Percentiles rank a stretch among this genome's conserved stretches.
Evolutionary conservation across 1,140 invertebrate genomes (phyloP).

Genomic region (Coelopa frigida): DNA sequence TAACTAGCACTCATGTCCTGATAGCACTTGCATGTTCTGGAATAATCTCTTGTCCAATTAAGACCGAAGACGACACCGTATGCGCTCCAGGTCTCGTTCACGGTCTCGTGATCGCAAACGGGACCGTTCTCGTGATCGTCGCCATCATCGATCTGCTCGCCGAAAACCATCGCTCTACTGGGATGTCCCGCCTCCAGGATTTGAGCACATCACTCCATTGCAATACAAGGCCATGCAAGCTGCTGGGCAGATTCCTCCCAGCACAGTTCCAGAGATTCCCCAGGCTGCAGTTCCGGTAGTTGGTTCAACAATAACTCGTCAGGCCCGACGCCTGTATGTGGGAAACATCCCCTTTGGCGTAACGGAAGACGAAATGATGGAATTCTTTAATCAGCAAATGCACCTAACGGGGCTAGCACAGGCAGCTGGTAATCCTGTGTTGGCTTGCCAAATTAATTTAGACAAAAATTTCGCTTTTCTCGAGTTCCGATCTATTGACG

Average conservation of each 20-base stretch:
- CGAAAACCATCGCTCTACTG: constrained; percentile 93
- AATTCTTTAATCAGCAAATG: constrained; percentile 99
- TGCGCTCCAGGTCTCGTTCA: not conserved
- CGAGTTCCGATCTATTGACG: constrained; percentile 96
- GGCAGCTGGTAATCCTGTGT: constrained; percentile 96
- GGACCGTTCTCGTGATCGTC: constrained; percentile 30
- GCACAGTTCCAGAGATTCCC: constrained; percentile 81
- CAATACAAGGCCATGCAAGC: constrained; percentile 82
- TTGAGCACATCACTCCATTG: constrained; percentile 95
- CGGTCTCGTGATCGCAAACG: constrained; percentile 26
- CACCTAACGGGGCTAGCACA: constrained; percentile 95
- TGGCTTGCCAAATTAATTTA: constrained; percentile 98
- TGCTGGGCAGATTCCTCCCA: constrained; percentile 90
- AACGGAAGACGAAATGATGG: constrained; percentile 99
- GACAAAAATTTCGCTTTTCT: constrained; percentile 99
- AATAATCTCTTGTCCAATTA: not conserved
- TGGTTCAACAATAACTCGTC: constrained; percentile 95
- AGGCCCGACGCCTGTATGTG: constrained; percentile 90
- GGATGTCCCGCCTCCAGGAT: constrained; percentile 96
- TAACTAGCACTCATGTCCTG: not conserved
- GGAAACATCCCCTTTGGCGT: constrained; percentile 99
- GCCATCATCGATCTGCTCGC: constrained; percentile 44
- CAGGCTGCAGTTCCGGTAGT: constrained; percentile 94
- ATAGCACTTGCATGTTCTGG: not conserved
- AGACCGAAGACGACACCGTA: not conserved